These are phyloP conservation scores for Ptychoptera albimana DNA, from an alignment of 2,888 invertebrate species.

Conservation along the genomic window DNA sequence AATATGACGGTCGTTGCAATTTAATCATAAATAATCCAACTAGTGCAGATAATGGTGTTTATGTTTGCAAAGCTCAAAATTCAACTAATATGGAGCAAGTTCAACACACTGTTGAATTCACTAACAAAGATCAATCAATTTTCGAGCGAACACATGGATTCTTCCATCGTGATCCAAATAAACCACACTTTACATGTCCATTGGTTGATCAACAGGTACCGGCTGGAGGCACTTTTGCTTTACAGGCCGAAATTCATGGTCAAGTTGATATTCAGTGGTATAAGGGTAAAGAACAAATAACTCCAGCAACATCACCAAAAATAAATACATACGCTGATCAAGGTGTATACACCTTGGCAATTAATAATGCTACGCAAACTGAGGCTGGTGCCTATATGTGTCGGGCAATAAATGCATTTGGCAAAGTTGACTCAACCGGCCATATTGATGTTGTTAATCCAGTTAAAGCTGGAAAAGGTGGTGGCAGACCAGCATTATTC, in stretches of 20 bases:
- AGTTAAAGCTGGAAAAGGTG: slow-evolving; percentile 33
- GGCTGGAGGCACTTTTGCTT: slow-evolving; percentile 61
- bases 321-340: slow-evolving; percentile 49
- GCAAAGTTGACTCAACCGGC: slow-evolving; percentile 55
- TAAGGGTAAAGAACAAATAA: slow-evolving; percentile 41
- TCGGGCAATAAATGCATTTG: slow-evolving; percentile 56
- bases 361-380: slow-evolving; percentile 52
- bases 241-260: slow-evolving; percentile 61
- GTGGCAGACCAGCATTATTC: slow-evolving; percentile 64
- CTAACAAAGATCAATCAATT: slow-evolving; percentile 31
- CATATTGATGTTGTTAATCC: slow-evolving; percentile 52
- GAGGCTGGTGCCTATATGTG: slow-evolving; percentile 65
- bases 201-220: slow-evolving; percentile 57
- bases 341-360: slow-evolving; percentile 55
- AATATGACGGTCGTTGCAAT: slow-evolving; percentile 58
- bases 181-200: slow-evolving; percentile 51
- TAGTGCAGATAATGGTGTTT: slow-evolving; percentile 52
- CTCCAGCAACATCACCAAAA: slow-evolving; percentile 39
- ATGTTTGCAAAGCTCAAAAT: slow-evolving; percentile 61
- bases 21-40: slow-evolving; percentile 49
- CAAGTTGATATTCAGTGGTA: slow-evolving; percentile 66
- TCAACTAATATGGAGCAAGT: slow-evolving; percentile 57
- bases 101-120: slow-evolving; percentile 52
- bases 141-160: slow-evolving; percentile 29
- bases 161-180: slow-evolving; percentile 35